phyloP scores from a whole-genome alignment of 2,797 vertebrate species.

The Pelochelys cantorii region DNA sequence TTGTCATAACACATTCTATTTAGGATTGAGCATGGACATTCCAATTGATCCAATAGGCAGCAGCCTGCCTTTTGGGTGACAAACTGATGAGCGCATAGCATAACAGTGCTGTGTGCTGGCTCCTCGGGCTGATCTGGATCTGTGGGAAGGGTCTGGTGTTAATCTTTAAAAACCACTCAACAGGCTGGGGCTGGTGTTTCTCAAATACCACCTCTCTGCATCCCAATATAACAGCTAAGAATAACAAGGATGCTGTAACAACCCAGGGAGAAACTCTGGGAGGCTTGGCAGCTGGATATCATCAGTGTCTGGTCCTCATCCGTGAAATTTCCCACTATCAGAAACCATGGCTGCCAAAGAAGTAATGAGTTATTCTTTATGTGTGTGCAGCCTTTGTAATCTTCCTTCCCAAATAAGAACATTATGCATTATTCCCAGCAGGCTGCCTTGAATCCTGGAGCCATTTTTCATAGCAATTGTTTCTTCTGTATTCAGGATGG shows the following conservation, averaged over 20 bases:
- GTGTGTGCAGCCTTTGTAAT: background rate
- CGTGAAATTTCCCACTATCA: background rate
- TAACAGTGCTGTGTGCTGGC: background rate
- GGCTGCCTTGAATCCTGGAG: background rate
- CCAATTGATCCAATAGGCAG: background rate
- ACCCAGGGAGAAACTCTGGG: background rate
- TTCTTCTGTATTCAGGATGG: background rate
- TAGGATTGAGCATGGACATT: accelerated
- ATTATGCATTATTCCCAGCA: background rate
- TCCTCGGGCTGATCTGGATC: background rate
- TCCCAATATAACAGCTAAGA: background rate
- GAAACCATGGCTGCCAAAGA: background rate
- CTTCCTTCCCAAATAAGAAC: background rate
- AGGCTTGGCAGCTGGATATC: too few species aligned
- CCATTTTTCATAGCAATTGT: background rate
- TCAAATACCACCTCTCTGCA: background rate
- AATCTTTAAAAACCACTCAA: background rate
- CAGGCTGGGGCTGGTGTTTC: background rate
- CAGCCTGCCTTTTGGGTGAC: background rate
- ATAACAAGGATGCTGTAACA: background rate
- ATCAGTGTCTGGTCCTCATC: background rate
- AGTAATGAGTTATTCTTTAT: background rate
- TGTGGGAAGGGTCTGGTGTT: background rate
- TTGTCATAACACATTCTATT: background rate
- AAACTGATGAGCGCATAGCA: background rate